Percentiles rank a stretch among this genome's conserved stretches.
phyloP scores from a whole-genome alignment of 1,140 invertebrate genomes.

The Drosophila suzukii region DNA sequence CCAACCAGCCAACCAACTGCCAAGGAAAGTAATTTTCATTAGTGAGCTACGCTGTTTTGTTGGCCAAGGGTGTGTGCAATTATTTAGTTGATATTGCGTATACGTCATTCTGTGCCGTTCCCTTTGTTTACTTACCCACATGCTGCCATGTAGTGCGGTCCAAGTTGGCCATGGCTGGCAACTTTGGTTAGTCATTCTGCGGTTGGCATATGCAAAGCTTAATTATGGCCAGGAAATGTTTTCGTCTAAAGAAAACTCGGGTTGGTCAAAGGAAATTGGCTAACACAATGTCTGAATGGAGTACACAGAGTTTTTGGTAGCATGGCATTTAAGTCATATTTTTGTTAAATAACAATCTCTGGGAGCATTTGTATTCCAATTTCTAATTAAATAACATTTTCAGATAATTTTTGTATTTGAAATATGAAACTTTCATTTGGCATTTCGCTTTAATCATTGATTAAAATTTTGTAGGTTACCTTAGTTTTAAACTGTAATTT shows the following conservation, averaged over 20 bases:
- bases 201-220: constrained; percentile 34
- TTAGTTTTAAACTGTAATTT: no score
- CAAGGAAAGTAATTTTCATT: constrained; percentile 78
- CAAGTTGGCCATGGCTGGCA: constrained; percentile 10
- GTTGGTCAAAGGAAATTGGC: neutral
- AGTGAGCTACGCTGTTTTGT: constrained; percentile 26
- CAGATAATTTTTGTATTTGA: neutral
- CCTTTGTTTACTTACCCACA: constrained; percentile 39
- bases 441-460: neutral
- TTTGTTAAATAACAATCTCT: neutral
- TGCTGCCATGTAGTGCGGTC: constrained; percentile 6
- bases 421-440: neutral
- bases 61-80: constrained; percentile 56
- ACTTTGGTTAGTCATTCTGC: constrained; percentile 30
- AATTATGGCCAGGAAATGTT: constrained; percentile 28
- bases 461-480: no score
- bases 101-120: constrained; percentile 61
- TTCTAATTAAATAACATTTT: no score
- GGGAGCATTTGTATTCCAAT: no score
- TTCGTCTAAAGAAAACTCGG: neutral
- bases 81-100: constrained; percentile 69
- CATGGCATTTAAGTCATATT: neutral
- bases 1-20: constrained; percentile 6
- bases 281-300: neutral
- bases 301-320: neutral